Evolutionary conservation across 1,140 invertebrate genomes (phyloP), one percentile per base, ranked within the genome.

Genomic region (Chymomyza costata): DNA sequence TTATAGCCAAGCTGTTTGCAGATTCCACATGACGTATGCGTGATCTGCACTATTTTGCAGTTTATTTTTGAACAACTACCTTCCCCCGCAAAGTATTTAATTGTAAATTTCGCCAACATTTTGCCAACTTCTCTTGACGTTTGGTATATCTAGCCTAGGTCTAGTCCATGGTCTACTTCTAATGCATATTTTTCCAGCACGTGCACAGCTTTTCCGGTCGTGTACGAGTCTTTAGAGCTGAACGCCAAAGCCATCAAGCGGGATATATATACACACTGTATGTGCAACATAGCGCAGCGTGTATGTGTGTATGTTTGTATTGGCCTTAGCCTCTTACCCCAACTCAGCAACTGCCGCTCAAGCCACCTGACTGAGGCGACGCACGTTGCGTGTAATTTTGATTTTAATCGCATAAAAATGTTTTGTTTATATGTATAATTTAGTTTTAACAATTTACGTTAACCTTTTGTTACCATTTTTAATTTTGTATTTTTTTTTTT

Each of bases 371-470:
- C n/a, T 68, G 62, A 46, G 44, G 39, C 47, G 73, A 80, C 73
- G 74, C 73, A 80, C 73, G 73, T 80, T 80, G 73, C 73, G 73
- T 80, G 73, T 80, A 80, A 80, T 80, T 80, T 64, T 78, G 73
- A 80, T 80, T 80, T 73, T 80, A 80, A 80, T 80, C 73, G 73
- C 73, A 65, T 68, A 58, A 80, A 80, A 80, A 80, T 80, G 73
- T 80, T 80, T 80, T 80, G 73, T 80, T 80, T 80, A 81, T 80
- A 80, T 78, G 73, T 78, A 81, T 80, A 80, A 80, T 80, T 81
- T 80, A 73, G 67, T 80, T 80, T 80, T 68, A 80, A 68, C 73
- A 81, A 81, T 73, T 80, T 80, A 65, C 65, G 74, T 80, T 80
- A 80, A 80, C 73, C 73, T 80, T 80, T 80, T 80, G 73, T 80